Conservation (phyloP, 2,888 invertebrate species). For the Capitulum mitella region DNA sequence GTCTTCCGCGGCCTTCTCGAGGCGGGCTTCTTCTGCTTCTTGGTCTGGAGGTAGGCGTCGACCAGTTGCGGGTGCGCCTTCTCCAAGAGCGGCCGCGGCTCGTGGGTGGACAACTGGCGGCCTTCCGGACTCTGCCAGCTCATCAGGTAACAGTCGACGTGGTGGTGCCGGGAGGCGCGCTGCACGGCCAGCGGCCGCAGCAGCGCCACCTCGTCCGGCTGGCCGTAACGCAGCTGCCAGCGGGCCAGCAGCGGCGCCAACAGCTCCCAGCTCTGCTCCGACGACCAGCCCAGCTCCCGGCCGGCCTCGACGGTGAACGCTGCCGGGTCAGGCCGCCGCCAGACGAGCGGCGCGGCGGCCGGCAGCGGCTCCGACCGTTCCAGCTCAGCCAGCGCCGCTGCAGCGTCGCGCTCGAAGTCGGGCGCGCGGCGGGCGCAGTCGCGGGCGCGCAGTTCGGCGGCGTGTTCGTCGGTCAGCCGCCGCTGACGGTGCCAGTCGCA, state of each 20-base stretch:
- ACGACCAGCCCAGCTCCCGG: not conserved
- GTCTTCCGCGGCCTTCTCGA: not conserved
- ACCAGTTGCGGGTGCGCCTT: not conserved
- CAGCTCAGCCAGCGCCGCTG: not conserved
- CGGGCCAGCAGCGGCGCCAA: constrained; percentile 1
- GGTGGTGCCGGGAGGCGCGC: not conserved
- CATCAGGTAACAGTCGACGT: constrained; percentile 9
- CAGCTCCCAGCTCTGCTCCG: not conserved
- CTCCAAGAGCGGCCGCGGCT: not conserved
- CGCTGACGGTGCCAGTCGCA: not conserved
- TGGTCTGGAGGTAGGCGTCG: not conserved
- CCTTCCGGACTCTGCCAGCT: not conserved
- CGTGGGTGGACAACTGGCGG: not conserved
- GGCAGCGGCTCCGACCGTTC: not conserved
- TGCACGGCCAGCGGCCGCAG: not conserved
- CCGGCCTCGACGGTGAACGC: not conserved
- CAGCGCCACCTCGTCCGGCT: not conserved
- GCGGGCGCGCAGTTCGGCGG: not conserved
- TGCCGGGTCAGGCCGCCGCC: not conserved
- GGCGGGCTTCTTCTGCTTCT: not conserved
- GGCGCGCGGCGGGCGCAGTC: constrained; percentile 6
- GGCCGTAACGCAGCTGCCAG: not conserved
- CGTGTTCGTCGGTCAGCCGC: not conserved
- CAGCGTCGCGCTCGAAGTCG: not conserved
- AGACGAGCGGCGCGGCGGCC: not conserved